These are phyloP conservation scores for Hydropsyche tenuis DNA, from an alignment of 1,140 invertebrate species.

Conservation along the genomic window DNA sequence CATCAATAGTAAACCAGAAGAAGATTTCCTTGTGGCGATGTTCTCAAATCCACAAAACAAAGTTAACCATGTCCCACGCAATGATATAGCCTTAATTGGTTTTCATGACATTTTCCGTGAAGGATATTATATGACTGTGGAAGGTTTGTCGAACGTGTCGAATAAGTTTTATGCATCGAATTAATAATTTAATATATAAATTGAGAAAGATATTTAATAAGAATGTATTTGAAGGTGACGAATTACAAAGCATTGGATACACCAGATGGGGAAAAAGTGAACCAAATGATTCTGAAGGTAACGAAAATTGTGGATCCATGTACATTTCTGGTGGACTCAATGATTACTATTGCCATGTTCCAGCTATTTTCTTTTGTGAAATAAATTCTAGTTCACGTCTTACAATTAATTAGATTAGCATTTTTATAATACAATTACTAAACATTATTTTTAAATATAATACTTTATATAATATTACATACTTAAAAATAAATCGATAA, in stretches of 20 bases:
- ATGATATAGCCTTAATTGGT: constrained; percentile 11
- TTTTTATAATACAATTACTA: no score
- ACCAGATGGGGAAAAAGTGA: constrained; percentile 19
- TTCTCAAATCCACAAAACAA: constrained; percentile 21
- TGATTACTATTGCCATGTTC: constrained; percentile 30
- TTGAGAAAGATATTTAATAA: no score
- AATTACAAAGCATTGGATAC: not conserved
- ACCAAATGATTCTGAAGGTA: constrained; percentile 31
- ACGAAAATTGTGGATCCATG: constrained; percentile 42
- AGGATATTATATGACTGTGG: not conserved
- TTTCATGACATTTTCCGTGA: constrained; percentile 9
- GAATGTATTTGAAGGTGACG: not conserved
- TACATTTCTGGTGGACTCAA: constrained; percentile 25
- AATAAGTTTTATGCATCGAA: no score
- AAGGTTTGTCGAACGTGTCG: not conserved
- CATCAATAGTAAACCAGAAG: constrained; percentile 40
- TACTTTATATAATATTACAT: no score
- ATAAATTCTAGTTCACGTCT: not conserved
- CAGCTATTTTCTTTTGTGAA: constrained; percentile 33
- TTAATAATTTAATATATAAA: no score
- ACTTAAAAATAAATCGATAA: no score
- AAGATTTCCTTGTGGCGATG: not conserved
- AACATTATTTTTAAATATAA: no score
- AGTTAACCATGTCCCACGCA: not conserved
- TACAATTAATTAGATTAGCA: no score